These are phyloP conservation scores for Lochmaea crataegi DNA, from an alignment of 2,888 invertebrate species.

Conservation along the genomic window DNA sequence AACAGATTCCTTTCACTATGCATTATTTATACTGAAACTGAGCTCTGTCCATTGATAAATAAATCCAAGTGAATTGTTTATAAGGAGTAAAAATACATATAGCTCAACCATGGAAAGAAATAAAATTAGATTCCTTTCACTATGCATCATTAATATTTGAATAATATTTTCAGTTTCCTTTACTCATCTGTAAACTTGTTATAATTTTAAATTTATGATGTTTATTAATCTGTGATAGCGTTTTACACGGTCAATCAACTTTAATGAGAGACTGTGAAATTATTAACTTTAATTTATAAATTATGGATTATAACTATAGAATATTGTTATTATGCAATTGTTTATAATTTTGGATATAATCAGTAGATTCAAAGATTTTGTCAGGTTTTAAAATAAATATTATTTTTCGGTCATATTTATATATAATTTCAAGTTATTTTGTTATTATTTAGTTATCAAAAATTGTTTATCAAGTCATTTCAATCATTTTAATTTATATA, in stretches of 20 bases:
- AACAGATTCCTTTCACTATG: too few relatives aligned
- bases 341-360: background rate
- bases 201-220: conserved; percentile 4
- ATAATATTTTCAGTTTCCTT: background rate
- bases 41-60: too few relatives aligned
- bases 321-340: background rate
- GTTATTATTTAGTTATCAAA: too few relatives aligned
- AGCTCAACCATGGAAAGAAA: conserved; percentile 1
- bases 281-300: conserved; percentile 2
- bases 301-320: background rate
- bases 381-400: background rate
- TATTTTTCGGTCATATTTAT: background rate
- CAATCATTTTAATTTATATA: too few relatives aligned
- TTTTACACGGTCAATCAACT: conserved; percentile 19
- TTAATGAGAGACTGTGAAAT: conserved; percentile 5
- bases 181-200: background rate
- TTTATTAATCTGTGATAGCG: conserved; percentile 1
- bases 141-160: background rate
- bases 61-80: too few relatives aligned
- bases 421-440: background rate
- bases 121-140: conserved; percentile 1
- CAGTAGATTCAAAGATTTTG: background rate
- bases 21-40: too few relatives aligned
- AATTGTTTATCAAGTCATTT: too few relatives aligned
- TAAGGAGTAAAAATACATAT: background rate